Evolutionary conservation across 2,113 vertebrate genomes (phyloP), one percentile per base, ranked within the genome.

Genomic region (Boleophthalmus pectinirostris): DNA sequence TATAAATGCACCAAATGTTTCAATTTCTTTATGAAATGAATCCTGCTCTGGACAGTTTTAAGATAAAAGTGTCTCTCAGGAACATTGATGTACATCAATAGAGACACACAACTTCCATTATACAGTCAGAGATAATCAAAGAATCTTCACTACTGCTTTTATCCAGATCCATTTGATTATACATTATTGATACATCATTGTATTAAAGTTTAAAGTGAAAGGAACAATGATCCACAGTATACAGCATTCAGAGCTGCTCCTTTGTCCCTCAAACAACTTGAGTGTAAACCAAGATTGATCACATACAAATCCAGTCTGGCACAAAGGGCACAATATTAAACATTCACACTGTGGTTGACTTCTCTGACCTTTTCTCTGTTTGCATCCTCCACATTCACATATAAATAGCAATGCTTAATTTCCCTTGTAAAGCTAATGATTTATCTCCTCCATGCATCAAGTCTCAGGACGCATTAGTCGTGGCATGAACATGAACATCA

Each of bases 321-420:
- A 66, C 66, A 72, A 89, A 90, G 87, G 87, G 79, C 89, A 85
- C 33, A 79, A 71, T 79, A 84, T 89, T 80, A 88, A 89, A 89
- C 84, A 88, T 84, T 86, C 85, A 78, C 75, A 70, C 68, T 54
- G 68, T 43, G 68, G n/a, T 75, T 60, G 81, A 75, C 82, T 77
- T 54, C 73, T 81, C 77, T 90, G 87, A 90, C 88, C 90, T 90
- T 89, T 90, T 68, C 61, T 57, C 79, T 83, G 72, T 82, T 89
- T 83, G 77, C 77, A 84, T 74, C 82, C 81, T 81, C 76, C 72
- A 33, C 75, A 74, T 82, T 72, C 79, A 24, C 13, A 80, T 75
- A 76, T 83, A 89, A 84, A 86, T 84, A 86, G 78, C 79, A 66
- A 63, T 47, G 68, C 61, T 61, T 81, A 79, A 89, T 90, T 90